These are phyloP conservation scores for Dicentrarchus labrax DNA, from an alignment of 2,113 vertebrate species.

Conservation along the genomic window DNA sequence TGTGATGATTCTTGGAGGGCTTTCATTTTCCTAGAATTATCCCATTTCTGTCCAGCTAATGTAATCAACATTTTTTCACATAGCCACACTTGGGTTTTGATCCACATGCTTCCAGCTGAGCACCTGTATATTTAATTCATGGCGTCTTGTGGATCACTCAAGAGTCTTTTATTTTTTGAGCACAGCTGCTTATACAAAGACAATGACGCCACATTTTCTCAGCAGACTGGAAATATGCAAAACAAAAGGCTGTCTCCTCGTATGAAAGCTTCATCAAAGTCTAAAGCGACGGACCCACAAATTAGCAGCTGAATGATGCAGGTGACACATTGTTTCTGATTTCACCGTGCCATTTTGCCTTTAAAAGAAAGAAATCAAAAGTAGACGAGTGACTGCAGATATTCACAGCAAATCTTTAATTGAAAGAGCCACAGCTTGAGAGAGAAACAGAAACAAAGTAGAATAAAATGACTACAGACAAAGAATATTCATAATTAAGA, in stretches of 20 bases:
- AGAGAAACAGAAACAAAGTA: neutral
- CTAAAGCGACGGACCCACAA: conserved; percentile 32
- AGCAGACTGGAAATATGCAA: conserved; percentile 54
- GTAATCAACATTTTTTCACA: conserved; percentile 66
- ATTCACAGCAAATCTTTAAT: conserved; percentile 21
- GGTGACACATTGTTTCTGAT: conserved; percentile 50
- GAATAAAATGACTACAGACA: conserved; percentile 16
- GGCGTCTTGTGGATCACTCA: conserved; percentile 39
- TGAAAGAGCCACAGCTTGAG: conserved; percentile 26
- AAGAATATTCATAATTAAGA: conserved; percentile 48
- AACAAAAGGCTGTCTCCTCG: conserved; percentile 50
- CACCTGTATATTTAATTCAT: conserved; percentile 76
- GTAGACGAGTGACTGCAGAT: neutral
- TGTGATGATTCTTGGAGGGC: conserved; percentile 17
- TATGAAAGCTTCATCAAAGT: conserved; percentile 53
- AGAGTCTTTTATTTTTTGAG: conserved; percentile 42
- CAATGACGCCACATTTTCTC: conserved; percentile 54
- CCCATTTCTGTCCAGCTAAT: conserved; percentile 44
- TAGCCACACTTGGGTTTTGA: conserved; percentile 51
- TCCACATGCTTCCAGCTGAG: conserved; percentile 60
- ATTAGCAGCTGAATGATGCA: conserved; percentile 55
- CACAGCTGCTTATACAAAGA: conserved; percentile 60
- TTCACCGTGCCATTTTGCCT: conserved; percentile 33
- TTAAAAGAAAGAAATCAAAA: conserved; percentile 10
- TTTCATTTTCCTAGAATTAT: conserved; percentile 43